Evolutionary conservation across 2,113 vertebrate genomes (phyloP).

Genomic region (Oxyura jamaicensis): DNA sequence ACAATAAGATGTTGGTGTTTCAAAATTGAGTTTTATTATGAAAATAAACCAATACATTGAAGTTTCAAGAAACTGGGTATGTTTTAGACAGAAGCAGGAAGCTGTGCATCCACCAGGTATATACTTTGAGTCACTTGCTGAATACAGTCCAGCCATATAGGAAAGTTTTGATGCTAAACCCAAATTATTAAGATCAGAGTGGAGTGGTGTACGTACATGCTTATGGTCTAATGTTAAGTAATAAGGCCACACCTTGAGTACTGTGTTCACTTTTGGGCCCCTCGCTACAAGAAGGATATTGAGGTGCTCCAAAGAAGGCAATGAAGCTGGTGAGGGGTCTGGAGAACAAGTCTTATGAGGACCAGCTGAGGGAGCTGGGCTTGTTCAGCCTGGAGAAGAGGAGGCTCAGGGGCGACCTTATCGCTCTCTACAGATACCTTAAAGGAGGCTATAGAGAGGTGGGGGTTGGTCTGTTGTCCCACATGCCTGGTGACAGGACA

Average conservation of each 20-base stretch:
- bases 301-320: too few species aligned
- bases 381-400: too few species aligned
- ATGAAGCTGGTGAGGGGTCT: too few species aligned
- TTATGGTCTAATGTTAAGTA: background rate
- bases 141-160: rapidly evolving
- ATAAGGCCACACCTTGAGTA: background rate
- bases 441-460: too few species aligned
- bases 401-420: too few species aligned
- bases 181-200: background rate
- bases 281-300: too few species aligned
- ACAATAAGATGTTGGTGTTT: background rate
- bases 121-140: background rate
- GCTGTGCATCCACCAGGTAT: background rate
- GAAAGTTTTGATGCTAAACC: background rate
- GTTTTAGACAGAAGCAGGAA: background rate
- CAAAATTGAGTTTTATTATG: background rate
- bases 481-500: too few species aligned
- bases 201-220: background rate
- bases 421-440: too few species aligned
- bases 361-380: too few species aligned
- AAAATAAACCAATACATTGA: background rate
- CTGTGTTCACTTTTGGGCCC: too few species aligned
- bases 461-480: too few species aligned
- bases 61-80: background rate
- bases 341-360: too few species aligned